phyloP scores from a whole-genome alignment of 2,888 invertebrate genomes.

The Lobophora halterata region DNA sequence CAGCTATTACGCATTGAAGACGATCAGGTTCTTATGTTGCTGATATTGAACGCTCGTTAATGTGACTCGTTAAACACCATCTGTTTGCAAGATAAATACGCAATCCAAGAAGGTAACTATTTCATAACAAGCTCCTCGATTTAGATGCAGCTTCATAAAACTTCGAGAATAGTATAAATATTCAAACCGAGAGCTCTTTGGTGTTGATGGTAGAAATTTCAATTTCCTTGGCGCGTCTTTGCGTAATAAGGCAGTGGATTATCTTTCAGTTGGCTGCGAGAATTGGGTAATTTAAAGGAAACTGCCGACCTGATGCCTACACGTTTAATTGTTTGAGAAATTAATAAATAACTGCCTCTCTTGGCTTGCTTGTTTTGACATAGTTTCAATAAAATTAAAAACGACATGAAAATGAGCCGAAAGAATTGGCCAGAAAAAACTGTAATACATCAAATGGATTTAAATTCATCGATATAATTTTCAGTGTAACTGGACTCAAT shows the following conservation, averaged over 20 bases:
- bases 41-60: neutral
- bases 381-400: too few species aligned
- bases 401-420: too few species aligned
- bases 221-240: constrained; percentile 31
- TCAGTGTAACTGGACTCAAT: too few species aligned
- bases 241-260: constrained; percentile 32
- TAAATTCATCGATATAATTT: too few species aligned
- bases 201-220: constrained; percentile 29
- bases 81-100: constrained; percentile 31
- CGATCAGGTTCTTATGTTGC: too few species aligned
- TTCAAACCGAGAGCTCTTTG: constrained; percentile 32
- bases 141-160: constrained; percentile 36
- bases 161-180: constrained; percentile 38
- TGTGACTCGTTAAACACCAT: constrained; percentile 16
- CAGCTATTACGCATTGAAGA: too few species aligned
- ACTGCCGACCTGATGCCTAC: constrained; percentile 21
- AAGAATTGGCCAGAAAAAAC: too few species aligned
- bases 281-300: constrained; percentile 34
- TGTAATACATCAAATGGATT: too few species aligned
- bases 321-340: constrained; percentile 24
- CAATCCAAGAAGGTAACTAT: constrained; percentile 28
- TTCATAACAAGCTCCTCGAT: constrained; percentile 32
- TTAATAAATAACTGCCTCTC: constrained; percentile 16
- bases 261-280: constrained; percentile 25
- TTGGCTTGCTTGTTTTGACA: constrained; percentile 2